These are phyloP conservation scores for Embiotoca jacksoni DNA, from an alignment of 2,113 vertebrate genomes.

Conservation along the genomic window DNA sequence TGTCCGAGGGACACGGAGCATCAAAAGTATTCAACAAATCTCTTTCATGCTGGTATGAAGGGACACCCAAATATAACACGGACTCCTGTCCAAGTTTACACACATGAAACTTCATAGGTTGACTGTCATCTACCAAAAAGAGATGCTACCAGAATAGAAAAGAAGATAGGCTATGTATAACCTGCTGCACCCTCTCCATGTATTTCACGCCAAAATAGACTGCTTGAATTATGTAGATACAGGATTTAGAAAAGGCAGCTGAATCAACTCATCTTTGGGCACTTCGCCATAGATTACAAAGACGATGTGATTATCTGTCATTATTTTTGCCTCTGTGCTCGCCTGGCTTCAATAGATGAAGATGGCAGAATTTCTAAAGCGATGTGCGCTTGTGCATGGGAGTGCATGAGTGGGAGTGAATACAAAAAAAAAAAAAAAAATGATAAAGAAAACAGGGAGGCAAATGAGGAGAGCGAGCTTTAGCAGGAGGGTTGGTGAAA, in stretches of 20 bases:
- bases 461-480: conserved; percentile 53
- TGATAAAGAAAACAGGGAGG: conserved; percentile 35
- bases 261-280: conserved; percentile 70
- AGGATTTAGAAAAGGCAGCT: conserved; percentile 62
- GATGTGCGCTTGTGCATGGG: conserved; percentile 24
- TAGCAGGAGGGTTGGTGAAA: conserved; percentile 40
- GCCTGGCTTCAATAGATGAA: conserved; percentile 67
- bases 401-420: conserved; percentile 52
- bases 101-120: conserved; percentile 4
- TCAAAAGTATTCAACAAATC: conserved; percentile 40
- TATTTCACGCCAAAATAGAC: conserved; percentile 42
- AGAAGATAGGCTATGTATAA: conserved; percentile 13
- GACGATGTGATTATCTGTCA: conserved; percentile 80
- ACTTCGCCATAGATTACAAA: conserved; percentile 74
- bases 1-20: conserved; percentile 20
- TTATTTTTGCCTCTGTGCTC: conserved; percentile 71
- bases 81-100: conserved; percentile 26
- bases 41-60: conserved; percentile 42
- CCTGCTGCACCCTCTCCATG: conserved; percentile 6
- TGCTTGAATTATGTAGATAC: conserved; percentile 36
- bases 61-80: conserved; percentile 17
- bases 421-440: not conserved
- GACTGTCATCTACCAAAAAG: conserved; percentile 28
- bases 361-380: conserved; percentile 63
- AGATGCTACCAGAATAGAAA: conserved; percentile 23